Conservation (phyloP, 2,797 vertebrate genomes). For the Clamator glandarius region DNA sequence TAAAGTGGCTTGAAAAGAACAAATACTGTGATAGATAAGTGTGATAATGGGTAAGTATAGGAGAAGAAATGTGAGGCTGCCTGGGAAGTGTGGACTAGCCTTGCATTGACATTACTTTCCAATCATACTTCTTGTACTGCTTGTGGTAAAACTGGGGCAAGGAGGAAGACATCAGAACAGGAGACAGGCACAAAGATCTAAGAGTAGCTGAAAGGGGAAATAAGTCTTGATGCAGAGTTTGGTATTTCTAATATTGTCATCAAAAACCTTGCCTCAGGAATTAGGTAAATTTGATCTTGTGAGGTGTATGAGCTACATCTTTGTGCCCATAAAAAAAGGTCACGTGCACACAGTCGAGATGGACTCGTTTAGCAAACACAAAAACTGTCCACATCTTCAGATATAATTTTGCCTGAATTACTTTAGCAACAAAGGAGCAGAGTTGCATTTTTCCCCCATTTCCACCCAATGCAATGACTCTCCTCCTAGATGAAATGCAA, state of each 20-base stretch:
- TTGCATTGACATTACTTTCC: neutral
- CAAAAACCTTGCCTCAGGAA: neutral
- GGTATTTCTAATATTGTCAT: constrained; percentile 13
- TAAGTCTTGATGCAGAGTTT: neutral
- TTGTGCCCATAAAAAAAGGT: neutral
- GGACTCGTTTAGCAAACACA: neutral
- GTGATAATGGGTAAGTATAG: neutral
- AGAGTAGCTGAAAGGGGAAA: neutral
- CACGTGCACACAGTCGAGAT: neutral
- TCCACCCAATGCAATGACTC: neutral
- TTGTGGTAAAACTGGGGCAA: neutral
- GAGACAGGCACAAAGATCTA: neutral
- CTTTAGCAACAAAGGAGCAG: neutral
- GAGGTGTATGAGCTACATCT: neutral
- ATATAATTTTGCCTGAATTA: neutral
- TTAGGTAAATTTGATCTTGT: neutral
- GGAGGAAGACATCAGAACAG: neutral
- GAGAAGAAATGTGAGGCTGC: neutral
- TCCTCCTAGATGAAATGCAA: neutral
- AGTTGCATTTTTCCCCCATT: neutral
- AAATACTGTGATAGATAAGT: neutral
- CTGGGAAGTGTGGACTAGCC: neutral
- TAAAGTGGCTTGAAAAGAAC: neutral
- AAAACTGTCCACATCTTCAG: neutral
- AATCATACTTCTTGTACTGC: neutral